These are phyloP conservation scores for Drosophila tsacasi DNA, from an alignment of 1,140 invertebrate species.

Conservation along the genomic window DNA sequence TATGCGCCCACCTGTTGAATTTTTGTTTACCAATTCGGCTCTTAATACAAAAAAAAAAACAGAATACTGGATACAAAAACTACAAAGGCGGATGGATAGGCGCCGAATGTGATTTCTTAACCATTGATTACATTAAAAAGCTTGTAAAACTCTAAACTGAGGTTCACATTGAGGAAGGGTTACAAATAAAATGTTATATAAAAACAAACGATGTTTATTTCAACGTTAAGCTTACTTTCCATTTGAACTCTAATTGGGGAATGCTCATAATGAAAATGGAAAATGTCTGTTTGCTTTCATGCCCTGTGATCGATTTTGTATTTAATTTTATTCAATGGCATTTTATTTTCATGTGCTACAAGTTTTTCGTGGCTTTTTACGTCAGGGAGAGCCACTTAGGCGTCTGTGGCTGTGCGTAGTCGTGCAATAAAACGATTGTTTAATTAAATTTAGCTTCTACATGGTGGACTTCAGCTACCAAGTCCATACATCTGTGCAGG, in stretches of 20 bases:
- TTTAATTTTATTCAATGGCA: constrained; percentile 10
- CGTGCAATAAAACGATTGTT: constrained; percentile 26
- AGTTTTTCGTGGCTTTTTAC: constrained; percentile 2
- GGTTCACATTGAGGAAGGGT: no score
- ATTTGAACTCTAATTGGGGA: background rate
- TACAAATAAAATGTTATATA: background rate
- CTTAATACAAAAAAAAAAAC: constrained; percentile 59
- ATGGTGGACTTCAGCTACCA: background rate
- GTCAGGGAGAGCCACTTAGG: constrained; percentile 2
- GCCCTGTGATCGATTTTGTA: constrained; percentile 2
- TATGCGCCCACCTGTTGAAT: constrained; percentile 47
- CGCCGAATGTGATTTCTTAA: constrained; percentile 65
- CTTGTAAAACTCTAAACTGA: background rate
- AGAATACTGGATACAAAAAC: constrained; percentile 9
- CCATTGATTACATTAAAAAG: constrained; percentile 44
- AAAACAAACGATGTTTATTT: background rate
- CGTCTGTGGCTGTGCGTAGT: constrained; percentile 16
- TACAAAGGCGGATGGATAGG: constrained; percentile 8
- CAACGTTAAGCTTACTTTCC: background rate
- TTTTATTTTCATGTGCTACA: constrained; percentile 15
- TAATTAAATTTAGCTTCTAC: constrained; percentile 37
- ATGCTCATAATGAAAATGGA: background rate
- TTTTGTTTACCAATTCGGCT: constrained; percentile 64
- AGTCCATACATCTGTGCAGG: background rate
- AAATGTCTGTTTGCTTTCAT: background rate